Conservation (phyloP, 2,113 vertebrate genomes). For the Plotosus lineatus region DNA sequence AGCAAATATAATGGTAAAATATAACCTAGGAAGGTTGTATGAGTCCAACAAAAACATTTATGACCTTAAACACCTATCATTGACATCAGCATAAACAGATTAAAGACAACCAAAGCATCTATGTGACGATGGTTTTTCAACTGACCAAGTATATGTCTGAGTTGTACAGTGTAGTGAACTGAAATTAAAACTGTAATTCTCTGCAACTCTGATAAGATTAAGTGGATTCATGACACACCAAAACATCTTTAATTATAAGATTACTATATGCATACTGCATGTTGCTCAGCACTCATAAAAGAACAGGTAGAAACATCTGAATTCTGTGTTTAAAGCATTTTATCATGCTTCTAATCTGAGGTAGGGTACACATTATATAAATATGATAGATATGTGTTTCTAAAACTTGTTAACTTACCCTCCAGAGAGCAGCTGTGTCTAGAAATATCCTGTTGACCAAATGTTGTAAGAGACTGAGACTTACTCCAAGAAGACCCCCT, state of each 20-base stretch:
- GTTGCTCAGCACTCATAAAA: background rate
- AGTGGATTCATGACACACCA: background rate
- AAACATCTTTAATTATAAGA: background rate
- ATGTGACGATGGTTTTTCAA: too few species aligned
- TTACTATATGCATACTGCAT: background rate
- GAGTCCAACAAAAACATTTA: too few species aligned
- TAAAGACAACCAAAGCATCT: too few species aligned
- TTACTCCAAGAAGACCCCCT: conserved; percentile 22
- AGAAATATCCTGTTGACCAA: conserved; percentile 38
- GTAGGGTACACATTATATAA: background rate
- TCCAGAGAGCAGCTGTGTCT: conserved; percentile 1
- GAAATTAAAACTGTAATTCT: background rate
- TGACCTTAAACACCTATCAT: too few species aligned
- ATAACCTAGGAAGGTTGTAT: too few species aligned
- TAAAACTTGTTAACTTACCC: conserved; percentile 17
- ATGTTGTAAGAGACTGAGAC: conserved; percentile 5
- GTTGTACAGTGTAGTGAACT: background rate
- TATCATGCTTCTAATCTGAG: background rate
- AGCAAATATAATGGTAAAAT: too few species aligned
- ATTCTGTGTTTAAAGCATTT: background rate
- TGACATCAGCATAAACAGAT: too few species aligned
- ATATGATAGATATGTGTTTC: background rate
- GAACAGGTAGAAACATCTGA: background rate
- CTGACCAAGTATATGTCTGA: background rate
- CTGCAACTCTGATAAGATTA: conserved; percentile 29